Percentiles rank a stretch among this genome's conserved stretches.
Conservation (phyloP, 1,140 invertebrate genomes). For the Cherax destructor region DNA sequence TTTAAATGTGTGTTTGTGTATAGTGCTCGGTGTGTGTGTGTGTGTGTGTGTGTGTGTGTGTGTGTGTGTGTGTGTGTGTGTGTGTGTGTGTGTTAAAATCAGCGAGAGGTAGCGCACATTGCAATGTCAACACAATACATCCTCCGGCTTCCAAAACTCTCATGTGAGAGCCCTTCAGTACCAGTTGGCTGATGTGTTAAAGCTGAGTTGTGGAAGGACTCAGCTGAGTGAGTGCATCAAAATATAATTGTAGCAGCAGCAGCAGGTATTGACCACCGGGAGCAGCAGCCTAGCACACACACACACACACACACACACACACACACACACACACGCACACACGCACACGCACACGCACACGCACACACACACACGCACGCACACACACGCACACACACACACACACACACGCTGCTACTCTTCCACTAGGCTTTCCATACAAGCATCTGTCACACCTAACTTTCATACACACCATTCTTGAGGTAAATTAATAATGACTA, state of each 20-base stretch:
- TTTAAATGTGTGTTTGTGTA: too few species aligned
- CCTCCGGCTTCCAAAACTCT: slow-evolving; percentile 14
- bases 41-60: too few species aligned
- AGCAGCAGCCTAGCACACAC: not conserved
- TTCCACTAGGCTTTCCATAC: not conserved
- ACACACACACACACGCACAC: not conserved
- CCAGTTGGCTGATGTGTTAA: slow-evolving; percentile 28
- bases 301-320: not conserved
- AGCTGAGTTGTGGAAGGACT: slow-evolving; percentile 19
- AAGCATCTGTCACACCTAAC: not conserved
- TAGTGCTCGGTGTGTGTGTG: not conserved
- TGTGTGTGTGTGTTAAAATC: not conserved
- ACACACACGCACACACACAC: not conserved
- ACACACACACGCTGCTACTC: not conserved
- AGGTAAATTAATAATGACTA: slow-evolving; percentile 28
- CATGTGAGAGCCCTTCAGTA: not conserved
- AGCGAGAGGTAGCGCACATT: not conserved
- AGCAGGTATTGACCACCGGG: not conserved
- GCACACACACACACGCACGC: not conserved
- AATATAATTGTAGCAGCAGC: slow-evolving; percentile 31
- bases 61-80: too few species aligned
- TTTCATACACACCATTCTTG: slow-evolving; percentile 24
- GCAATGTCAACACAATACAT: slow-evolving; percentile 2
- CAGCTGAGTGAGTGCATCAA: slow-evolving; percentile 25
- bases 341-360: not conserved